Evolutionary conservation across 2,797 vertebrate genomes (phyloP).

Genomic region (Nannoperca australis): DNA sequence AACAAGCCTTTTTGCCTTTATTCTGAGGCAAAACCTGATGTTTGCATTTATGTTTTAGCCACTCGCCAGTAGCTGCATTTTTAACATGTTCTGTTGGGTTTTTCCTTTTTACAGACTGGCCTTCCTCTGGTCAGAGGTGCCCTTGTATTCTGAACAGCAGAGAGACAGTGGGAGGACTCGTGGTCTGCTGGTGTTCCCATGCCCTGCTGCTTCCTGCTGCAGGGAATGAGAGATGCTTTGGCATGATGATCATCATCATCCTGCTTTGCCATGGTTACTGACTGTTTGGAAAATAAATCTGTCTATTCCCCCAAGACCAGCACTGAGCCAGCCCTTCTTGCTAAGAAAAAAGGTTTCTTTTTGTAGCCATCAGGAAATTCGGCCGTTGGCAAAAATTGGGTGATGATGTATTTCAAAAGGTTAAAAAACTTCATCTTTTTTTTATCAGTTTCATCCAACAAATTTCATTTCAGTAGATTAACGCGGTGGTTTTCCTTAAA

Average conservation of each 20-base stretch:
- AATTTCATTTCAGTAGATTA: slow-evolving; percentile 8
- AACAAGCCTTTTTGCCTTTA: neutral
- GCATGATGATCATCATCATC: slow-evolving; percentile 60
- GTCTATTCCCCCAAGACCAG: slow-evolving; percentile 54
- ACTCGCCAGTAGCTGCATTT: slow-evolving; percentile 4
- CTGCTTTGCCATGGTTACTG: slow-evolving; percentile 63
- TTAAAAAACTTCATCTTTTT: neutral
- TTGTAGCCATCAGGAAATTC: slow-evolving; percentile 15
- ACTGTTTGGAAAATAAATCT: slow-evolving; percentile 65
- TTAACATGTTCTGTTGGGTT: slow-evolving; percentile 15
- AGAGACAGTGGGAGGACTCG: slow-evolving; percentile 57
- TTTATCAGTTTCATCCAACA: slow-evolving; percentile 16
- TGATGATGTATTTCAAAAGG: slow-evolving; percentile 5
- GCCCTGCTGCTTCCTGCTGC: slow-evolving; percentile 60
- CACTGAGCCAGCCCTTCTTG: slow-evolving; percentile 33
- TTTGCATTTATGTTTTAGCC: neutral
- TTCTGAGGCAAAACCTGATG: slow-evolving; percentile 1
- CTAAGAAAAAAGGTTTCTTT: slow-evolving; percentile 14
- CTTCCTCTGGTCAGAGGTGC: slow-evolving; percentile 55
- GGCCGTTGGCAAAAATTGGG: slow-evolving; percentile 6
- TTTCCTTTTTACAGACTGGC: slow-evolving; percentile 25
- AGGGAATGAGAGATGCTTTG: slow-evolving; percentile 61
- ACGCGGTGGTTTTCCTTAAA: neutral
- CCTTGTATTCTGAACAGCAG: slow-evolving; percentile 62
- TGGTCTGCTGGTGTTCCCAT: slow-evolving; percentile 62